phyloP scores from a whole-genome alignment of 2,113 vertebrate species.

The Diadophis punctatus region DNA sequence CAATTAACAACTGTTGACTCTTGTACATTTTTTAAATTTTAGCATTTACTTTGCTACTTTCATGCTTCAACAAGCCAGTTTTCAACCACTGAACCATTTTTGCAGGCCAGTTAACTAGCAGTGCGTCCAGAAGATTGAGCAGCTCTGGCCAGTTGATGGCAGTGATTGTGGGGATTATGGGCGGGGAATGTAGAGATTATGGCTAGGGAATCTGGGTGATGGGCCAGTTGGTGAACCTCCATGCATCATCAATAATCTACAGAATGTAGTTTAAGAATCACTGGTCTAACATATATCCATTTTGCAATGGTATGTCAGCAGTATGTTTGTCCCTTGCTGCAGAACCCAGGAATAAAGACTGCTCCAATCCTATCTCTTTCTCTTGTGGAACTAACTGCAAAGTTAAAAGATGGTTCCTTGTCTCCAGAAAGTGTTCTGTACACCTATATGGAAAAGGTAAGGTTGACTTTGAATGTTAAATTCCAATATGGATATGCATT shows the following conservation, averaged over 20 bases:
- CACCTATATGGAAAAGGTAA: constrained; percentile 76
- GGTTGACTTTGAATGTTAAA: background rate
- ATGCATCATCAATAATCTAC: background rate
- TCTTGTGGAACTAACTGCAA: constrained; percentile 65
- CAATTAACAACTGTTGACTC: background rate
- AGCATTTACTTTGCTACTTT: background rate
- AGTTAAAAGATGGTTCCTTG: constrained; percentile 65
- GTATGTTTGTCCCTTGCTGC: background rate
- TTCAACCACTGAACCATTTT: background rate
- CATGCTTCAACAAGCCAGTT: background rate
- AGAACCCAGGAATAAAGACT: constrained; percentile 56
- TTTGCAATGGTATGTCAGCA: background rate
- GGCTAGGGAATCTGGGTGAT: background rate
- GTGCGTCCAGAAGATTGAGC: background rate
- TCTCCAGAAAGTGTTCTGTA: constrained; percentile 72
- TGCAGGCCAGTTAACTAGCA: background rate
- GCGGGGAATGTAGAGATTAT: background rate
- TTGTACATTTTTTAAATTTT: background rate
- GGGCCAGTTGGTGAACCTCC: background rate
- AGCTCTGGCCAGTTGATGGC: background rate
- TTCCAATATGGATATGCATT: background rate
- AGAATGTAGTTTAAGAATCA: background rate
- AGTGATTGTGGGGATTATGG: background rate
- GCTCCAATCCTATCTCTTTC: constrained; percentile 59
- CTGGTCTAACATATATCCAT: background rate